Conservation (phyloP, 2,797 vertebrate species). For the Taenioides sp. region DNA sequence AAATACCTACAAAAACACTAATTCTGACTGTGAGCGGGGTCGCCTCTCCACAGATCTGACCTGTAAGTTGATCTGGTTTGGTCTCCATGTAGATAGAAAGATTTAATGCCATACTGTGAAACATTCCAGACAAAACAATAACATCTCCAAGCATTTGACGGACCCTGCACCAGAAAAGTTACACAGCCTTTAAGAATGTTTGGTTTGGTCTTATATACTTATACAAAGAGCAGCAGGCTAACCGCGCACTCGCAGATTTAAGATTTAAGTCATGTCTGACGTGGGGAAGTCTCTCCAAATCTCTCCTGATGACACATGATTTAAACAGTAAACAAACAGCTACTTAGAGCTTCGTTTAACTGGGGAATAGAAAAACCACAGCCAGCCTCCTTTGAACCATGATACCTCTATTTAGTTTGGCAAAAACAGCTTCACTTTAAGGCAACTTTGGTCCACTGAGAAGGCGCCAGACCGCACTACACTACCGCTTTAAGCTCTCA, state of each 20-base stretch:
- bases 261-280: slow-evolving; percentile 5
- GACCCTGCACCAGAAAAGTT: no score
- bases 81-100: no score
- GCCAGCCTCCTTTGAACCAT: neutral
- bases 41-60: no score
- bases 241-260: neutral
- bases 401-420: neutral
- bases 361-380: neutral
- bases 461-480: neutral
- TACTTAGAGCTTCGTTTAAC: neutral
- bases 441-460: neutral
- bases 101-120: no score
- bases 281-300: neutral
- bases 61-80: no score
- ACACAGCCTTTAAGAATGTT: no score
- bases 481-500: no score
- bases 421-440: neutral
- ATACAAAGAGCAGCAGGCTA: neutral
- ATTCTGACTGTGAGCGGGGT: no score
- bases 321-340: neutral
- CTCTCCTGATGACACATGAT: neutral
- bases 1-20: no score
- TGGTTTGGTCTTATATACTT: no score
- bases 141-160: no score
- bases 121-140: no score